Evolutionary conservation across 2,888 invertebrate genomes (phyloP).

Genomic region (Spisula solida): DNA sequence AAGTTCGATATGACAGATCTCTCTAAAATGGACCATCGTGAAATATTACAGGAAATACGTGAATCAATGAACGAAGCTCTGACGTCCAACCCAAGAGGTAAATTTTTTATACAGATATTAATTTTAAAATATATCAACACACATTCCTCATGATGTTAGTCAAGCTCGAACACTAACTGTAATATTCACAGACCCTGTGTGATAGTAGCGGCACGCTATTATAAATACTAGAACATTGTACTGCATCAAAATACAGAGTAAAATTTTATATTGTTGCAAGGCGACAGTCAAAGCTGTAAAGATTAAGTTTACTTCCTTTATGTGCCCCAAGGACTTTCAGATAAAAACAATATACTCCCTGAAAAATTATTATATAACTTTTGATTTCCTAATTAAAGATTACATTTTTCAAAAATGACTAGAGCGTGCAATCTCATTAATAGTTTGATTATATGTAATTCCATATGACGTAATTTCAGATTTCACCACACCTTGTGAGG

Average conservation of each 20-base stretch:
- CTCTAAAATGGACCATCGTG: slow-evolving; percentile 39
- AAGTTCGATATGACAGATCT: background rate
- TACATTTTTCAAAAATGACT: no score
- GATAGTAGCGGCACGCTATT: no score
- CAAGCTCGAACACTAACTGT: background rate
- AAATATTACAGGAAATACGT: slow-evolving; percentile 62
- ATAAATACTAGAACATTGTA: no score
- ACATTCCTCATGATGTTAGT: no score
- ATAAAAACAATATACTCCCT: no score
- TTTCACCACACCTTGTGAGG: slow-evolving; percentile 46
- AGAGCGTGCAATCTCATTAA: background rate
- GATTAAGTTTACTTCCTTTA: no score
- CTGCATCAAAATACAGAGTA: no score
- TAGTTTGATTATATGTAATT: background rate
- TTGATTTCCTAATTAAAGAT: no score
- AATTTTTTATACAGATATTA: background rate
- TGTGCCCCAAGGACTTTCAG: background rate
- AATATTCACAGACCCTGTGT: background rate
- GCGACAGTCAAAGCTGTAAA: no score
- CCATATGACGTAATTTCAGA: slow-evolving; percentile 44
- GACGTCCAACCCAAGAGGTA: slow-evolving; percentile 52
- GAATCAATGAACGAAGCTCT: slow-evolving; percentile 57
- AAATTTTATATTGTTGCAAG: no score
- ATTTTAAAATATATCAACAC: background rate
- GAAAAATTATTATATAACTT: background rate